phyloP scores from a whole-genome alignment of 2,113 vertebrate species.

The Eudyptes chrysolophus region DNA sequence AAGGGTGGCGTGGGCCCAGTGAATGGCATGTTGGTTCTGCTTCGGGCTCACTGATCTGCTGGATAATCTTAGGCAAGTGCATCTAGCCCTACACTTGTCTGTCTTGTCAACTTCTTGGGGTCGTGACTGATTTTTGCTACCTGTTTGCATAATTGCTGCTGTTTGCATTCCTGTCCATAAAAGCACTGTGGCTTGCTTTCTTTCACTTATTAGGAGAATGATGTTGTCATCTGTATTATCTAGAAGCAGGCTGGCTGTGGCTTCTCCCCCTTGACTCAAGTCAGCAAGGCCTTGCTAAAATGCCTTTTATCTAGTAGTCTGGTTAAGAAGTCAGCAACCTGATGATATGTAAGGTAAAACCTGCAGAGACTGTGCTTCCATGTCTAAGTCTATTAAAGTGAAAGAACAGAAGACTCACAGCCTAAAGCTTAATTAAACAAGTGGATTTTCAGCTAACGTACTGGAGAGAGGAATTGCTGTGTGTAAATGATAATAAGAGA shows the following conservation, averaged over 20 bases:
- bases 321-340: background rate
- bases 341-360: background rate
- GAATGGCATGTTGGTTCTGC: background rate
- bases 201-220: background rate
- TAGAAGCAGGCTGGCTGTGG: background rate
- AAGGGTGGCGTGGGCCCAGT: background rate
- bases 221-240: background rate
- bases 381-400: background rate
- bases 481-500: conserved; percentile 10
- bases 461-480: background rate
- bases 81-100: background rate
- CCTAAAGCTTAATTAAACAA: conserved; percentile 58
- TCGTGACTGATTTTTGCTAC: background rate
- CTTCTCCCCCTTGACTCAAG: background rate
- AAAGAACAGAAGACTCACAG: conserved; percentile 19
- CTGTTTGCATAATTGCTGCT: background rate
- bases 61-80: background rate
- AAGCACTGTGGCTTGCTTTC: background rate
- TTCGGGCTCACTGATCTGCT: background rate
- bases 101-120: background rate
- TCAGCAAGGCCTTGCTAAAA: background rate
- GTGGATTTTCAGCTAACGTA: conserved; percentile 18
- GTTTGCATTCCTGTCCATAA: background rate
- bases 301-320: background rate
- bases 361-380: background rate